These are phyloP conservation scores for Bolborhynchus lineola DNA, from an alignment of 2,113 vertebrate species.

Conservation along the genomic window DNA sequence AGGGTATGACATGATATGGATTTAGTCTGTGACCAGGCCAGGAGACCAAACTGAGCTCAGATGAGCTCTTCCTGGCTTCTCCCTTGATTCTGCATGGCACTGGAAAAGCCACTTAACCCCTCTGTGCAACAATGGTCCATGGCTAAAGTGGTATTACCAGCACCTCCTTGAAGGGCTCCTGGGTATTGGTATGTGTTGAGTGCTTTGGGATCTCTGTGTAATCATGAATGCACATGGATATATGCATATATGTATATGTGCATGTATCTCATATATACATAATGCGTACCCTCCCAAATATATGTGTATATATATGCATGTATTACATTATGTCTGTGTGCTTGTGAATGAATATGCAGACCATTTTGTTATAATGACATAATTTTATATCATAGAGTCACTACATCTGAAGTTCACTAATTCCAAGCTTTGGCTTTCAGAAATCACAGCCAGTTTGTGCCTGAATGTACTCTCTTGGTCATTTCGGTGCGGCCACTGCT, in stretches of 20 bases:
- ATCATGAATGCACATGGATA: background rate
- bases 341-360: background rate
- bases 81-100: background rate
- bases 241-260: background rate
- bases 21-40: constrained; percentile 2
- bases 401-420: background rate
- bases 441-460: background rate
- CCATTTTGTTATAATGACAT: background rate
- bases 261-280: background rate
- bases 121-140: background rate
- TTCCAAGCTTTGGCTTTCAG: background rate
- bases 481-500: background rate
- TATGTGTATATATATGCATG: too few relatives aligned
- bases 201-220: background rate
- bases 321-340: background rate
- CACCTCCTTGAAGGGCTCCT: background rate
- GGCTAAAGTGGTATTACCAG: background rate
- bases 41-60: background rate
- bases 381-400: background rate
- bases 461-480: background rate
- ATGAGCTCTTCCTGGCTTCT: background rate
- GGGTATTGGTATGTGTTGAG: background rate
- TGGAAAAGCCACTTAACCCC: background rate
- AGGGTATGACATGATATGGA: accelerated
- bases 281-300: background rate